A percentile compares a stretch with the other conserved stretches of the same genome.
These are phyloP conservation scores for Clarias gariepinus DNA, from an alignment of 2,113 vertebrate genomes.

Conservation along the genomic window DNA sequence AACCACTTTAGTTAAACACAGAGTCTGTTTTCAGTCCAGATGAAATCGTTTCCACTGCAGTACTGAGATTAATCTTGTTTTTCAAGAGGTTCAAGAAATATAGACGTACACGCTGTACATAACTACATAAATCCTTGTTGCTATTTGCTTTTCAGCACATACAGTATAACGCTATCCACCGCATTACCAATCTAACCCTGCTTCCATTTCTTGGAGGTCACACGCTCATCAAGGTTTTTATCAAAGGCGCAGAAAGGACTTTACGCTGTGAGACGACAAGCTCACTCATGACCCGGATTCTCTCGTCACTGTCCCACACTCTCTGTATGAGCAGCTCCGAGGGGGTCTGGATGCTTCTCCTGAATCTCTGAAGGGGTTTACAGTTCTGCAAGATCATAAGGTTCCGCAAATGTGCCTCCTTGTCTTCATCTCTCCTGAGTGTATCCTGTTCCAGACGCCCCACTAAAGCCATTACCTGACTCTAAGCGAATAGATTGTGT, in stretches of 20 bases:
- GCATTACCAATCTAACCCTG: neutral
- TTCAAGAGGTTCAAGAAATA: neutral
- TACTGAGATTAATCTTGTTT: neutral
- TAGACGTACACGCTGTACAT: neutral
- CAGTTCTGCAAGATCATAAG: conserved; percentile 65
- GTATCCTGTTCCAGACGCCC: conserved; percentile 66
- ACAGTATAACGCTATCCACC: neutral
- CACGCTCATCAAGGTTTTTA: neutral
- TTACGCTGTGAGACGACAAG: conserved; percentile 1
- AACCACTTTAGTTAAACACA: neutral
- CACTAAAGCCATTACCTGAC: conserved; percentile 53
- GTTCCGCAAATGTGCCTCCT: conserved; percentile 58
- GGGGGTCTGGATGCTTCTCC: conserved; percentile 26
- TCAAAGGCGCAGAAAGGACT: neutral
- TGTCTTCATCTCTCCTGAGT: conserved; percentile 56
- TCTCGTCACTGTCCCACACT: conserved; percentile 53
- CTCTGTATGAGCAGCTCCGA: conserved; percentile 56
- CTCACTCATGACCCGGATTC: conserved; percentile 18
- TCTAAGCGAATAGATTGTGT: conserved; percentile 60
- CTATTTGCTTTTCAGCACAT: neutral
- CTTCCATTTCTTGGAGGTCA: conserved; percentile 1
- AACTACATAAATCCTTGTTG: neutral
- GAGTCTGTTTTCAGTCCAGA: neutral
- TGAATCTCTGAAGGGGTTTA: conserved; percentile 56
- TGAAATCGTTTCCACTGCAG: neutral